Evolutionary conservation across 2,888 invertebrate species (phyloP), one percentile per base, ranked within the genome.

Genomic region (Pyralis farinalis): DNA sequence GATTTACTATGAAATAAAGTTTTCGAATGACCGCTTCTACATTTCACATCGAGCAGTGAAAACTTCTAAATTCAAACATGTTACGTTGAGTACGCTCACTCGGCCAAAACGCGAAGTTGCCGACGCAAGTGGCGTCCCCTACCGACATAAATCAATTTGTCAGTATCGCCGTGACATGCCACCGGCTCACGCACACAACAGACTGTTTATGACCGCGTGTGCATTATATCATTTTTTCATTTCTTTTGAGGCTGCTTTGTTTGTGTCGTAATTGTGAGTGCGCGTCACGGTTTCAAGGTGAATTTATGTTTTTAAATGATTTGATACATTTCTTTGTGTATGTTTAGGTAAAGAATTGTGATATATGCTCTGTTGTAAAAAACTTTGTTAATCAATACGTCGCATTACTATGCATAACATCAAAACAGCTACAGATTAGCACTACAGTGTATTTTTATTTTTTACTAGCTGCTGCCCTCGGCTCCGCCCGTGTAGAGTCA

Each of bases 91-190:
- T 52, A 55, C 49, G 56, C 54, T 49, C 49, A 53, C 52, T 72
- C 59, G 40, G 76, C 49, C 71, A 52, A 59, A 64, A 57, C 63
- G 55, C 59, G 44, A 76, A 76, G 59, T 79, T 67, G 53, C 72
- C 48, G 37, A 37, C 46, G 52, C 55, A 51, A 55, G 51, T 50
- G 55, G 40, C 60, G 63, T 68, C 71, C 70, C 71, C 65, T 48
- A 53, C 67, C 73, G 64, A 72, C 71, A 85, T 85, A 84, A 85
- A 85, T 85, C 85, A 83, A 84, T 82, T 84, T 85, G 84, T 85
- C 84, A 83, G 79, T 71, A 62, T 58, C 69, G 65, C 60, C 58
- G 67, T 74, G 78, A 77, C 79, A 67, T 61, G 63, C 53, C 51
- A 61, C 58, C 58, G 62, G 46, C 65, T 61, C 66, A 66, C 65